Percentiles rank a stretch among this genome's conserved stretches.
These are phyloP conservation scores for Sebastes dallii DNA, from an alignment of 2,797 vertebrate genomes.

Conservation along the genomic window DNA sequence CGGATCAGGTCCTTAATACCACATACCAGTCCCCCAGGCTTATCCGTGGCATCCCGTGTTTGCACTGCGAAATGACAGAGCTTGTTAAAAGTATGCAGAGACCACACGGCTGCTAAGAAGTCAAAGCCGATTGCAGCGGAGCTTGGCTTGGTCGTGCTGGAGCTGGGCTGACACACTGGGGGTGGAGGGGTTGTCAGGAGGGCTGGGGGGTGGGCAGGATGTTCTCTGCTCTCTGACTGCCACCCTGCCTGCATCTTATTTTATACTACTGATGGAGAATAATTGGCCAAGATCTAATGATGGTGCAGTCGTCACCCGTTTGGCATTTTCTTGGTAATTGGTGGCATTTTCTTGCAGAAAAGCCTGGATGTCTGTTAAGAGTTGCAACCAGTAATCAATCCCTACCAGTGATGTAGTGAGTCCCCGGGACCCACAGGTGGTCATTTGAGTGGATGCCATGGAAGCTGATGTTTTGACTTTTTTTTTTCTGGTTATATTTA, in stretches of 20 bases:
- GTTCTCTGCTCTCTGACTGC: neutral
- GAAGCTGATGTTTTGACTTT: neutral
- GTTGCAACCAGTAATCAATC: constrained; percentile 11
- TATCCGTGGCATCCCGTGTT: constrained; percentile 45
- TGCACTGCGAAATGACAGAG: constrained; percentile 60
- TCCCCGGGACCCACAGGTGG: neutral
- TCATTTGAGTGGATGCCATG: neutral
- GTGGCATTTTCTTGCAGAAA: constrained; percentile 11
- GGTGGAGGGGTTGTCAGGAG: neutral
- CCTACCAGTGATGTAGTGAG: neutral
- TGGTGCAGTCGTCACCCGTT: neutral
- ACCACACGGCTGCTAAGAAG: constrained; percentile 56
- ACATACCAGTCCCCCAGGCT: constrained; percentile 43
- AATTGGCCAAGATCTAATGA: constrained; percentile 27
- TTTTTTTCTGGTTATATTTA: neutral
- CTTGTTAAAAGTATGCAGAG: constrained; percentile 68
- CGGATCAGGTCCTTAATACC: constrained; percentile 45
- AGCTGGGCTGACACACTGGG: constrained; percentile 20
- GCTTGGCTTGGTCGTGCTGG: neutral
- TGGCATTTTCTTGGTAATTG: constrained; percentile 28
- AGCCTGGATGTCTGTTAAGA: neutral
- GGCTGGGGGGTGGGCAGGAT: neutral
- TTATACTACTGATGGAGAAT: neutral
- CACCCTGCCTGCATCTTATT: neutral
- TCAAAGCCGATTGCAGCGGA: constrained; percentile 60